Evolutionary conservation across 2,888 invertebrate genomes (phyloP).

Genomic region (Leptinotarsa rubiginosa): DNA sequence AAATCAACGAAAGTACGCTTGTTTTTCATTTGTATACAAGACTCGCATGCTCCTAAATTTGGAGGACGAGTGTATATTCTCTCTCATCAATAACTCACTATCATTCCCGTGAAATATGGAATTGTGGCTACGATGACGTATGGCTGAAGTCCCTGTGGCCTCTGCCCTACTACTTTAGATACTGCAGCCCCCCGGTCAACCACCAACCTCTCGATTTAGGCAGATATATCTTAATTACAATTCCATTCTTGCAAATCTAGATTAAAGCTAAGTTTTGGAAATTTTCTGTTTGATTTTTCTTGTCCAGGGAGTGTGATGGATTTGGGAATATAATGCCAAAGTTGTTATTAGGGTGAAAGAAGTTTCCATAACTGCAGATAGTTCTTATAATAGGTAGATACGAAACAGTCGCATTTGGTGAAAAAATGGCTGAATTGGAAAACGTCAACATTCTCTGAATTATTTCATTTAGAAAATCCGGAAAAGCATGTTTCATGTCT

Average conservation of each 20-base stretch:
- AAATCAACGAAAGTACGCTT: not conserved
- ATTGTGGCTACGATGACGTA: slow-evolving; percentile 59
- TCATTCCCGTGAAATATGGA: slow-evolving; percentile 60
- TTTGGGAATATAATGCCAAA: not conserved
- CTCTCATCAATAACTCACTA: slow-evolving; percentile 61
- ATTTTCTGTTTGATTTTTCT: not conserved
- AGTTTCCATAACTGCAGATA: not conserved
- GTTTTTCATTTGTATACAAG: not conserved
- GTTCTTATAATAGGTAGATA: not conserved
- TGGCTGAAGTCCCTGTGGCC: slow-evolving; percentile 47
- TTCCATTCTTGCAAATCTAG: slow-evolving; percentile 13
- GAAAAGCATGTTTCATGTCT: too few species aligned
- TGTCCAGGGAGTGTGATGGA: not conserved
- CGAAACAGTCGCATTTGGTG: not conserved
- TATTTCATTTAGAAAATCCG: too few species aligned
- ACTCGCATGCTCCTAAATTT: not conserved
- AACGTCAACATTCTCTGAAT: too few species aligned
- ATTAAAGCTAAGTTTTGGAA: not conserved
- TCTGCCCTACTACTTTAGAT: slow-evolving; percentile 34
- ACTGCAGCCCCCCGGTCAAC: slow-evolving; percentile 39
- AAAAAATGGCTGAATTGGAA: too few species aligned
- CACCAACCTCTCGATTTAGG: slow-evolving; percentile 35
- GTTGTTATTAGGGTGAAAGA: not conserved
- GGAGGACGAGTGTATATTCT: slow-evolving; percentile 13
- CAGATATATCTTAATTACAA: slow-evolving; percentile 49